Evolutionary conservation across 2,113 vertebrate species (phyloP).

Genomic region (Cynoglossus semilaevis): DNA sequence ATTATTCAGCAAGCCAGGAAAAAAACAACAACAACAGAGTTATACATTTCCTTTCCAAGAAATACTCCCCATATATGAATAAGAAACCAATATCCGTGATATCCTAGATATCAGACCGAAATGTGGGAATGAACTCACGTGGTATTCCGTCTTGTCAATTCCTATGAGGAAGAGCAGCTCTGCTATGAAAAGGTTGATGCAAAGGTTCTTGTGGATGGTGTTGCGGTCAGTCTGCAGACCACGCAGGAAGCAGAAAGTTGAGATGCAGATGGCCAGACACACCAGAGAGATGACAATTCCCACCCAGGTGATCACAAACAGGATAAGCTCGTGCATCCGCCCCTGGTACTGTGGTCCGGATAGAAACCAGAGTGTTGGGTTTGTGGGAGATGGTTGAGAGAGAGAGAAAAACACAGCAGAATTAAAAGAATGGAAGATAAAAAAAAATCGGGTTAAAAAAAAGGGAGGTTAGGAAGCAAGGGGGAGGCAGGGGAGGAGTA

Average conservation of each 20-base stretch:
- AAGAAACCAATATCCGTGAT: not conserved
- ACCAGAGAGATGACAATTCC: constrained; percentile 93
- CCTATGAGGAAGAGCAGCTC: constrained; percentile 95
- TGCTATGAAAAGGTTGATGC: constrained; percentile 93
- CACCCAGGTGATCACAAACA: constrained; percentile 94
- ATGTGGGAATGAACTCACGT: constrained; percentile 68
- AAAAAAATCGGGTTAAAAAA: constrained; percentile 10
- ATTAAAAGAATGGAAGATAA: constrained; percentile 20
- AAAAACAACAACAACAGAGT: not conserved
- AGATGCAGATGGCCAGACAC: constrained; percentile 93
- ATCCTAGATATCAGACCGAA: not conserved
- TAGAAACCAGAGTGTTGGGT: not conserved
- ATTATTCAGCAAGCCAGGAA: not conserved
- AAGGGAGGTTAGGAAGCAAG: constrained; percentile 2
- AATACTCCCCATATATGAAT: not conserved
- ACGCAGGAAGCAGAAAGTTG: constrained; percentile 93
- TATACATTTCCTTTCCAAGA: not conserved
- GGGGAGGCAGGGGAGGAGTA: constrained; percentile 27
- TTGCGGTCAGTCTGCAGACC: constrained; percentile 91
- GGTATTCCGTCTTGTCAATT: constrained; percentile 93
- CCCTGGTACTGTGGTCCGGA: constrained; percentile 79
- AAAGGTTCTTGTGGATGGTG: constrained; percentile 97
- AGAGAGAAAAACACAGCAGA: constrained; percentile 6
- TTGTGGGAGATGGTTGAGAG: not conserved
- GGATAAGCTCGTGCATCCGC: constrained; percentile 86